A percentile compares a stretch with the other conserved stretches of the same genome.
phyloP scores from a whole-genome alignment of 53 echinoderm and acorn worm species.

The Astropecten irregularis region DNA sequence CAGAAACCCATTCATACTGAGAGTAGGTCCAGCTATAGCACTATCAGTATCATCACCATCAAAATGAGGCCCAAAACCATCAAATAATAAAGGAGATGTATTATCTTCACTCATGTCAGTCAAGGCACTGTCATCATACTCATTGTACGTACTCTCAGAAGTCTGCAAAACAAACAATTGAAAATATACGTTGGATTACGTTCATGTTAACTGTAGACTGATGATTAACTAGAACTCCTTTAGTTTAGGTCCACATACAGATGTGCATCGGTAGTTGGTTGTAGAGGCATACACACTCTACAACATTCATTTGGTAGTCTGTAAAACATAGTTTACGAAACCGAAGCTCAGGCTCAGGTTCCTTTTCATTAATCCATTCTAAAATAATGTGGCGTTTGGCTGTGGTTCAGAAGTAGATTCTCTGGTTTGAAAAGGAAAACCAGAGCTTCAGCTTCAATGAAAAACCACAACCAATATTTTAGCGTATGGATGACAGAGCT shows the following conservation, averaged over 20 bases:
- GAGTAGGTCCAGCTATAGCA: conserved; percentile 50
- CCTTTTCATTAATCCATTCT: too few species aligned
- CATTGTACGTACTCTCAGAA: conserved; percentile 95
- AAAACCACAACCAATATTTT: too few species aligned
- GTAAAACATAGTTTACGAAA: too few species aligned
- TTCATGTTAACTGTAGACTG: neutral
- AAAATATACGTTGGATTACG: neutral
- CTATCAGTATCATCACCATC: conserved; percentile 76
- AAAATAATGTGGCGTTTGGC: too few species aligned
- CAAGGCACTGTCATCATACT: conserved; percentile 96
- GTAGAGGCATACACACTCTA: neutral
- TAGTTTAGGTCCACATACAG: neutral
- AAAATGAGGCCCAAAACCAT: conserved; percentile 50
- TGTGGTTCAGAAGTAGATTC: too few species aligned
- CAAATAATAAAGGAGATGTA: conserved; percentile 76
- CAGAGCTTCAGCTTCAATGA: too few species aligned
- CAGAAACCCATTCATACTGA: conserved; percentile 44
- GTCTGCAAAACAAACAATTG: conserved; percentile 69
- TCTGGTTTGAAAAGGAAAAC: too few species aligned
- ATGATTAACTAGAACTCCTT: neutral
- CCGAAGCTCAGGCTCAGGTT: too few species aligned
- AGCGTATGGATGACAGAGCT: too few species aligned
- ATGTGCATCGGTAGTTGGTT: neutral
- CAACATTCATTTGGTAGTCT: neutral
- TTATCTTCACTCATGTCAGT: conserved; percentile 97